These are phyloP conservation scores for Isichthys henryi DNA, from an alignment of 2,113 vertebrate species.

Conservation along the genomic window DNA sequence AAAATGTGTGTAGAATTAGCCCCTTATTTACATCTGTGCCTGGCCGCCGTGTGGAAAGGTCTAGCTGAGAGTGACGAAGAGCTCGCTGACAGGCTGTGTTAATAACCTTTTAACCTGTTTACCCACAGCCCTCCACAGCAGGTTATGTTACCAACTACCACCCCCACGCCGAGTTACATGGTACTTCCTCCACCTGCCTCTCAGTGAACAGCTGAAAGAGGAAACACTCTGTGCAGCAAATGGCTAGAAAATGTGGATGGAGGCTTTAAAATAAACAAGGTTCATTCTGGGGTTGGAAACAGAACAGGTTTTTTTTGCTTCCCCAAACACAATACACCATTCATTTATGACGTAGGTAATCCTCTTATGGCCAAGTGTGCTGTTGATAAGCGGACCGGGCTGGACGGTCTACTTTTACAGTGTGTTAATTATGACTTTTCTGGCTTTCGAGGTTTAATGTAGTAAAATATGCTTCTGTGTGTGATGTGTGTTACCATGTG, in stretches of 20 bases:
- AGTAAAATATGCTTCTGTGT: not conserved
- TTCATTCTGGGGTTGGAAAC: not conserved
- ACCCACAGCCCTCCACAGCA: slow-evolving; percentile 28
- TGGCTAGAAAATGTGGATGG: not conserved
- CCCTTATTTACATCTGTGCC: not conserved
- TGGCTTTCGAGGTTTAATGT: not conserved
- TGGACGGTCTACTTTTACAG: not conserved
- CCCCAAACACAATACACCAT: not conserved
- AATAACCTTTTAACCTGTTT: slow-evolving; percentile 59
- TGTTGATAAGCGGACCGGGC: not conserved
- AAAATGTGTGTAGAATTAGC: not conserved
- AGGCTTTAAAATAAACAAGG: not conserved
- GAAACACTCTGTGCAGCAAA: not conserved
- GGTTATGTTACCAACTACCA: slow-evolving; percentile 12
- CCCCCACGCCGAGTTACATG: not conserved
- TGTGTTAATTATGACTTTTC: not conserved
- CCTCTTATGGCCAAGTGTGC: not conserved
- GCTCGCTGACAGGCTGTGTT: slow-evolving; percentile 30
- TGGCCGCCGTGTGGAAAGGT: not conserved
- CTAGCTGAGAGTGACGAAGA: not conserved
- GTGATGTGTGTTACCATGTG: not conserved
- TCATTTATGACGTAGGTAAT: not conserved
- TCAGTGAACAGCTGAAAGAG: not conserved
- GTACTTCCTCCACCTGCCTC: not conserved
- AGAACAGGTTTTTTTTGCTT: too few relatives aligned